These are phyloP conservation scores for Eupleurogrammus muticus DNA, from an alignment of 2,797 vertebrate species.

Conservation along the genomic window DNA sequence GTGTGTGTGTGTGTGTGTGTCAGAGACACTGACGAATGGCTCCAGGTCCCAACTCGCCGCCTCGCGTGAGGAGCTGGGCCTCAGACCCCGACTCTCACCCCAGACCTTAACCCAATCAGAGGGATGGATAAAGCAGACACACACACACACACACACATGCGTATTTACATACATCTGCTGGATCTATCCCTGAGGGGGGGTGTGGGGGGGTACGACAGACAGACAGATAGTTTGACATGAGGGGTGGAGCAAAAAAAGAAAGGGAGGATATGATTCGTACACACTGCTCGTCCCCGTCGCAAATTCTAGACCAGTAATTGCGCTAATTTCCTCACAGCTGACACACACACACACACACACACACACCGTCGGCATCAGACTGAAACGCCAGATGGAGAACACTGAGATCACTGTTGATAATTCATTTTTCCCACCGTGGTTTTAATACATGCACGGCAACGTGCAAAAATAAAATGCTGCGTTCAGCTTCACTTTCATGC, in stretches of 20 bases:
- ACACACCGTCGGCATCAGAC: slow-evolving; percentile 65
- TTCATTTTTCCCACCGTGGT: slow-evolving; percentile 79
- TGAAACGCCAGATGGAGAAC: slow-evolving; percentile 75
- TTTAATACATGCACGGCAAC: slow-evolving; percentile 56
- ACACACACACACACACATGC: slow-evolving; percentile 66
- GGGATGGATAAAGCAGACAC: slow-evolving; percentile 79
- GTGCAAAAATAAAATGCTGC: slow-evolving; percentile 29
- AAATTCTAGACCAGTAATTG: slow-evolving; percentile 71
- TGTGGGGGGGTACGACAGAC: slow-evolving; percentile 40
- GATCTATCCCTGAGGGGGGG: slow-evolving; percentile 46
- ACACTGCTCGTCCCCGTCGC: slow-evolving; percentile 1
- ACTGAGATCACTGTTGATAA: slow-evolving; percentile 83
- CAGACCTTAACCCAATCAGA: slow-evolving; percentile 65
- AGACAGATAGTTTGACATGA: slow-evolving; percentile 41
- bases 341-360: no score
- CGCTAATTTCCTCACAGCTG: slow-evolving; percentile 74
- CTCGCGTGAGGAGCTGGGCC: slow-evolving; percentile 65
- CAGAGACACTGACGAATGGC: slow-evolving; percentile 76
- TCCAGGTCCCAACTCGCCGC: slow-evolving; percentile 77
- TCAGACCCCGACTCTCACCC: slow-evolving; percentile 48
- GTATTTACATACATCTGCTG: slow-evolving; percentile 77
- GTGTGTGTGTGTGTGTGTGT: slow-evolving; percentile 42
- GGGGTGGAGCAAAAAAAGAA: slow-evolving; percentile 22
- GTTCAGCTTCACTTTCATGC: slow-evolving; percentile 35
- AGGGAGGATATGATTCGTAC: slow-evolving; percentile 24